Percentiles rank a stretch among this genome's conserved stretches.
These are phyloP conservation scores for Plecturocebus donacophilus DNA, from an alignment of 2,113 vertebrate genomes.

Conservation along the genomic window DNA sequence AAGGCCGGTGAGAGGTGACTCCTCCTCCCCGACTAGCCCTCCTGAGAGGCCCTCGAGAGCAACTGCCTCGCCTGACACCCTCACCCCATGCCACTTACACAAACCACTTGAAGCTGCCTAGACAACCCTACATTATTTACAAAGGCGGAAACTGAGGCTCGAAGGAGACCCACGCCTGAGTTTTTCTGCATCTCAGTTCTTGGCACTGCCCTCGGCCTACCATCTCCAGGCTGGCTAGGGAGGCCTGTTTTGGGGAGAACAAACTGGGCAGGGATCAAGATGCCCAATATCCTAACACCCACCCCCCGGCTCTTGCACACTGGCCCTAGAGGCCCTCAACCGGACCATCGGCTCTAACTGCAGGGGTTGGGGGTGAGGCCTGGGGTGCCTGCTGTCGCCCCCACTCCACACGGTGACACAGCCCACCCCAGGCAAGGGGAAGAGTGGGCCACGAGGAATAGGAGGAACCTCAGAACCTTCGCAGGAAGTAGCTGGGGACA, in stretches of 20 bases:
- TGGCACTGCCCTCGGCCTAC: not conserved
- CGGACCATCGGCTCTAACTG: not conserved
- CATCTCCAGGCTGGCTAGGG: not conserved
- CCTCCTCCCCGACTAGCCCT: not conserved
- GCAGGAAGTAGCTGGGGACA: conserved; percentile 59
- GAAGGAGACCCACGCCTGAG: not conserved
- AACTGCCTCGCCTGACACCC: not conserved
- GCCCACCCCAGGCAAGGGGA: not conserved
- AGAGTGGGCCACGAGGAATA: not conserved
- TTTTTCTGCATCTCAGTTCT: not conserved
- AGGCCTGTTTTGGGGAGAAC: not conserved
- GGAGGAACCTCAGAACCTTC: conserved; percentile 13
- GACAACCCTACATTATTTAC: not conserved
- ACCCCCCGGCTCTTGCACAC: not conserved
- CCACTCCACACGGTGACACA: not conserved
- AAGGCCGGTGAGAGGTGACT: not conserved
- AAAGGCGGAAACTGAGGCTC: conserved; percentile 55
- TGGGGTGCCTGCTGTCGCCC: not conserved
- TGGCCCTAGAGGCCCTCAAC: not conserved
- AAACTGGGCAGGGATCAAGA: not conserved
- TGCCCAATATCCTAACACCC: not conserved
- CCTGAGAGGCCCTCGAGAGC: conserved; percentile 44
- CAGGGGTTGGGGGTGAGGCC: not conserved
- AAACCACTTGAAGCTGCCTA: conserved; percentile 11
- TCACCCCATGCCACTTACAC: not conserved